Percentiles rank a stretch among this genome's conserved stretches.
Conservation (phyloP, 2,113 vertebrate genomes). For the Lanius ludovicianus region DNA sequence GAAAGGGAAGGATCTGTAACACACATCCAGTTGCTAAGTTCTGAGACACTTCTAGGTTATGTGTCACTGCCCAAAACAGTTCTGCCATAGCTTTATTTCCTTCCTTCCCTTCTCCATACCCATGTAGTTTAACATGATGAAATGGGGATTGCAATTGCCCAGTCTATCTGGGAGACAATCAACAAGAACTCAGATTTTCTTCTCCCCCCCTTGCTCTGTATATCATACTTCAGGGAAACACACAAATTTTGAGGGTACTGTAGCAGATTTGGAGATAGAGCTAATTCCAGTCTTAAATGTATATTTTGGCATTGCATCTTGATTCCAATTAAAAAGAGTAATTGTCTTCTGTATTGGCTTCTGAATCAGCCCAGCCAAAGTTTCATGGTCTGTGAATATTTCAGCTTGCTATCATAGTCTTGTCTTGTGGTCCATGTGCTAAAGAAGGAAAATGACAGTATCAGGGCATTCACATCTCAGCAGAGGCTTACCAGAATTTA, state of each 20-base stretch:
- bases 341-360: background rate
- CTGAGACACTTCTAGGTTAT: background rate
- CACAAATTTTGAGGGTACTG: background rate
- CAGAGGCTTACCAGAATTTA: background rate
- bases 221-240: background rate
- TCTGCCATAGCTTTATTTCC: background rate
- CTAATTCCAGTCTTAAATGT: background rate
- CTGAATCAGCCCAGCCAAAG: background rate
- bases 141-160: background rate
- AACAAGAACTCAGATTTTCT: background rate
- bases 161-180: background rate
- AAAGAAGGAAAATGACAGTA: background rate
- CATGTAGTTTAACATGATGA: background rate
- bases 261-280: background rate
- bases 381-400: background rate
- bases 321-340: background rate
- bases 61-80: background rate
- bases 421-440: background rate
- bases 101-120: background rate
- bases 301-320: background rate
- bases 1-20: background rate
- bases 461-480: background rate
- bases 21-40: background rate
- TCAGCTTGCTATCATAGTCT: background rate
- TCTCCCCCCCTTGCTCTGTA: background rate